These are phyloP conservation scores for Charadrius vociferus DNA, from an alignment of 2,113 vertebrate genomes.

Conservation along the genomic window DNA sequence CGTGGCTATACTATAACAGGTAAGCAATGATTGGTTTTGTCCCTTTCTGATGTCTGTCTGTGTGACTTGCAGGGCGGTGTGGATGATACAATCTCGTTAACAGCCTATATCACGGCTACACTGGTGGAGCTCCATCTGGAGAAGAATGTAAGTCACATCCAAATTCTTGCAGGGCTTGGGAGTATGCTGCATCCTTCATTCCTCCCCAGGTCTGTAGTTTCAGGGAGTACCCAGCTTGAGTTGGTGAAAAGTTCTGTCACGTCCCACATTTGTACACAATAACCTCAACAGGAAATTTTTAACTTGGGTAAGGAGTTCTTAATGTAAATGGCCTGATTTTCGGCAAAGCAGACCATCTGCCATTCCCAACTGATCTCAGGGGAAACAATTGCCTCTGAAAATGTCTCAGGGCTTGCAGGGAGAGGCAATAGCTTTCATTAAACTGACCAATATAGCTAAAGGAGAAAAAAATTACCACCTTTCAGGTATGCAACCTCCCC, in stretches of 20 bases:
- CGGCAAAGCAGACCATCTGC: too few relatives aligned
- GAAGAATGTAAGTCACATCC: slow-evolving; percentile 36
- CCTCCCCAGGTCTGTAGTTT: neutral
- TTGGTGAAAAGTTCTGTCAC: neutral
- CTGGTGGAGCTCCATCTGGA: slow-evolving; percentile 74
- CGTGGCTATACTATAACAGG: neutral
- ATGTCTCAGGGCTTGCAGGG: neutral
- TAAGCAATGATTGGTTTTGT: neutral
- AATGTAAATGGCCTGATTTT: neutral
- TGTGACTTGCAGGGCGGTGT: slow-evolving; percentile 78
- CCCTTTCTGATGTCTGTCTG: neutral
- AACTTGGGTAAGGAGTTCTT: neutral
- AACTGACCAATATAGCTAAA: neutral
- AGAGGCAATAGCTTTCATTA: neutral
- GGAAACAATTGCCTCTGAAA: neutral
- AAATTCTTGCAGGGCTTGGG: neutral
- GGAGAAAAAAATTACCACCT: neutral
- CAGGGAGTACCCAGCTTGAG: neutral
- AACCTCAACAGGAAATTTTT: neutral
- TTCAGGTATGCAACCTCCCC: neutral
- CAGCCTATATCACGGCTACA: slow-evolving; percentile 76
- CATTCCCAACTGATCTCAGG: neutral
- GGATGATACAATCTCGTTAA: slow-evolving; percentile 79
- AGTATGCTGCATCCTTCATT: neutral
- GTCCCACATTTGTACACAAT: neutral